Conservation (phyloP, 2,797 vertebrate genomes). For the Tangara arthus region DNA sequence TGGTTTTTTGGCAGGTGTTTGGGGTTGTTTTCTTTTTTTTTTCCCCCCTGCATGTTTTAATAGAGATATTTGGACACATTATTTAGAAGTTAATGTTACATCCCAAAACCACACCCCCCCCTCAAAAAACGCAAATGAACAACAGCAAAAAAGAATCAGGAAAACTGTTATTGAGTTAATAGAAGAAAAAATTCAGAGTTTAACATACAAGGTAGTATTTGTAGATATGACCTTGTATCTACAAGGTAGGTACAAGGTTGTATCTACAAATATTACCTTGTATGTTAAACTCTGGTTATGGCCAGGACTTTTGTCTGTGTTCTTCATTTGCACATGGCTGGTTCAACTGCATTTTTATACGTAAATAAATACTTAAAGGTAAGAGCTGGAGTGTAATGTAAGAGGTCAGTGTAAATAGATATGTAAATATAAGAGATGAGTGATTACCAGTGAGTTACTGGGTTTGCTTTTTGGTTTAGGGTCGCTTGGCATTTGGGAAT, state of each 20-base stretch:
- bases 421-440: neutral
- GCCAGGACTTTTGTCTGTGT: neutral
- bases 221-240: neutral
- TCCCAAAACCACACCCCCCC: neutral
- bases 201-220: neutral
- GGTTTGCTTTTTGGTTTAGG: conserved; percentile 75
- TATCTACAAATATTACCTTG: too few species aligned
- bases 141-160: neutral
- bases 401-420: neutral
- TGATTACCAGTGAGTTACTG: neutral
- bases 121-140: neutral
- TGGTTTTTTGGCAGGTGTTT: neutral
- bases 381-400: neutral
- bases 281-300: too few species aligned
- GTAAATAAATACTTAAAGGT: neutral
- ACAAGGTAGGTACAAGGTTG: too few species aligned
- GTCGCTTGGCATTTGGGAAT: conserved; percentile 95
- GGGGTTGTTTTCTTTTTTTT: neutral
- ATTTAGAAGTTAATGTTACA: neutral
- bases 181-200: neutral
- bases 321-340: neutral
- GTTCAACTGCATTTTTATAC: neutral
- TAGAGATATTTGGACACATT: neutral
- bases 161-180: neutral
- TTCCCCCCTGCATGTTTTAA: neutral